These are phyloP conservation scores for Eutrigla gurnardus DNA, from an alignment of 2,797 vertebrate genomes.

Conservation along the genomic window DNA sequence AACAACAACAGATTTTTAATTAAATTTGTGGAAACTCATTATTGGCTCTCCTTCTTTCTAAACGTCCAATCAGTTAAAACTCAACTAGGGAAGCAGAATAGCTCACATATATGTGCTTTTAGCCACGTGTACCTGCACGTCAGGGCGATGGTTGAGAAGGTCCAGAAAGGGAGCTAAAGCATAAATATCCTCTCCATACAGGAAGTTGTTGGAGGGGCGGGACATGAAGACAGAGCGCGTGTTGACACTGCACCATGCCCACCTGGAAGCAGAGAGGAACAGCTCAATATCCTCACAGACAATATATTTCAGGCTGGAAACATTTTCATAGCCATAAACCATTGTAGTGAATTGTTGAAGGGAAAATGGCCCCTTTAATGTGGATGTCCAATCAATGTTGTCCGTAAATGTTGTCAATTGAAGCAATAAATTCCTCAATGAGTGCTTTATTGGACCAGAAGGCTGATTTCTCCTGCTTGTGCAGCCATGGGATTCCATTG, in stretches of 20 bases:
- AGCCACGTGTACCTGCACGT: constrained; percentile 85
- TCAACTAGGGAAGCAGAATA: background rate
- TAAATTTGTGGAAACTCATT: background rate
- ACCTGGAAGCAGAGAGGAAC: constrained; percentile 64
- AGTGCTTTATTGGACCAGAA: too few relatives aligned
- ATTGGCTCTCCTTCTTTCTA: background rate
- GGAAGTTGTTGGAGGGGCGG: constrained; percentile 73
- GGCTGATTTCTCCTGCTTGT: too few relatives aligned
- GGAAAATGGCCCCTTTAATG: too few relatives aligned
- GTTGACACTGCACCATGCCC: constrained; percentile 97
- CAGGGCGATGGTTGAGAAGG: constrained; percentile 93
- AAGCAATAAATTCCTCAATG: too few relatives aligned
- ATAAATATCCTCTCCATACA: constrained; percentile 88
- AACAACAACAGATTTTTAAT: background rate
- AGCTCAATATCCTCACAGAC: background rate
- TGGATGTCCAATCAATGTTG: too few relatives aligned
- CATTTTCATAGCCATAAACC: background rate
- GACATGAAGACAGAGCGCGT: constrained; percentile 94
- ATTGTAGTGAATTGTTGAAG: too few relatives aligned
- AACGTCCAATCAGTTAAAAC: background rate
- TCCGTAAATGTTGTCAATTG: too few relatives aligned
- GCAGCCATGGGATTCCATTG: too few relatives aligned
- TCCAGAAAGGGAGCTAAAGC: constrained; percentile 94
- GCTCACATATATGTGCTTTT: accelerated
- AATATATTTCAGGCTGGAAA: background rate